Conservation (phyloP, 2,113 vertebrate genomes). For the Nycticorax nycticorax region DNA sequence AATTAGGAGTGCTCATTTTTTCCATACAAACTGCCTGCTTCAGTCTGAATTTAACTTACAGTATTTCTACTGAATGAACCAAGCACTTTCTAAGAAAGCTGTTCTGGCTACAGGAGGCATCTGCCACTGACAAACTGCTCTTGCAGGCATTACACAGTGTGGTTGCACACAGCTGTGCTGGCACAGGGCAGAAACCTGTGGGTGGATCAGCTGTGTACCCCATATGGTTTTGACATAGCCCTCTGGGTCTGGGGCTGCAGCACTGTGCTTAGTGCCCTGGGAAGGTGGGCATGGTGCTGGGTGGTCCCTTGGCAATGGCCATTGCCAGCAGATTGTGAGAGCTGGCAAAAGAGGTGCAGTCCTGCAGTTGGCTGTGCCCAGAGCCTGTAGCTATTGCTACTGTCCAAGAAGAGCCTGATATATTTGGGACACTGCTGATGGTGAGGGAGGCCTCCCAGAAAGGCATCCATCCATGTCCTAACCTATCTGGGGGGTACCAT, state of each 20-base stretch:
- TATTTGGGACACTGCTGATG: neutral
- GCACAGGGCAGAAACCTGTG: neutral
- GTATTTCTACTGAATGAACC: neutral
- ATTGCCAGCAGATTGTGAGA: neutral
- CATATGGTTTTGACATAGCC: neutral
- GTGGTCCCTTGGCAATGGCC: neutral
- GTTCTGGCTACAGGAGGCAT: neutral
- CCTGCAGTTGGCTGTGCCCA: neutral
- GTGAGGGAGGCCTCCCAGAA: neutral
- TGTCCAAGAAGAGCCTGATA: neutral
- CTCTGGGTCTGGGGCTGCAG: accelerated
- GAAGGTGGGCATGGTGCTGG: neutral
- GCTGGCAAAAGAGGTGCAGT: neutral
- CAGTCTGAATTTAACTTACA: neutral
- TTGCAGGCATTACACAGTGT: accelerated
- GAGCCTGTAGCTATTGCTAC: neutral
- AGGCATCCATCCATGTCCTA: neutral
- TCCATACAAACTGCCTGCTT: neutral
- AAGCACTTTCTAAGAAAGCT: neutral
- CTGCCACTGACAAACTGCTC: neutral
- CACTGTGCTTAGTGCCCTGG: neutral
- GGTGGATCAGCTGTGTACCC: accelerated
- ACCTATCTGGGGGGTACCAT: neutral
- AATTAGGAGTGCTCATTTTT: neutral
- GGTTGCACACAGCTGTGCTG: neutral